Conservation (phyloP, 2,113 vertebrate species). For the Ardeotis arabs region DNA sequence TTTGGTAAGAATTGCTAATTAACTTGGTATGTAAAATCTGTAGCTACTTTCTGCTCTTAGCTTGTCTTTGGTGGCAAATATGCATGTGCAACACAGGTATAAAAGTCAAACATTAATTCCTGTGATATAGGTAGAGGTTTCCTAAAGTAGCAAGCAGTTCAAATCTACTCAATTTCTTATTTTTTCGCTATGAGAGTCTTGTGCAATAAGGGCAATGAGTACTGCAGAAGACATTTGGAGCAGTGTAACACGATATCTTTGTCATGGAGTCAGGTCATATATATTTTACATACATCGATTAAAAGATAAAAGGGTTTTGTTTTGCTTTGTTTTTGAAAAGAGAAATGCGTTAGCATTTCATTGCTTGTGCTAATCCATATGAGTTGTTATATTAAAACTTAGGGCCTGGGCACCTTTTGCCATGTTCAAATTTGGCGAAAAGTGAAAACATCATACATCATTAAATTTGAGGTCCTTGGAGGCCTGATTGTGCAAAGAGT, state of each 20-base stretch:
- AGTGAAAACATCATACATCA: not conserved
- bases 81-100: not conserved
- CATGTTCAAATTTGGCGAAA: not conserved
- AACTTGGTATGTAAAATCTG: constrained; percentile 84
- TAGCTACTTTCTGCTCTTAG: constrained; percentile 41
- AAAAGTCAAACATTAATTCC: constrained; percentile 34
- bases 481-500: not conserved
- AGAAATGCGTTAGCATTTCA: not conserved
- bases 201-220: not conserved
- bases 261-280: constrained; percentile 28
- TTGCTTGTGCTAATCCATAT: not conserved
- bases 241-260: constrained; percentile 37
- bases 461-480: not conserved
- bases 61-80: constrained; percentile 26
- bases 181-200: not conserved
- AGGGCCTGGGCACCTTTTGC: not conserved
- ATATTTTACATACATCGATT: constrained; percentile 56
- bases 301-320: constrained; percentile 42
- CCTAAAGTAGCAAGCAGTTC: not conserved
- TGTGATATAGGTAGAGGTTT: not conserved
- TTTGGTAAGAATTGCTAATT: constrained; percentile 90
- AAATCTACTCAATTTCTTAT: not conserved
- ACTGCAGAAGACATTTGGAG: not conserved
- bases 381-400: not conserved
- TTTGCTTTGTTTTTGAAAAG: constrained; percentile 21